Evolutionary conservation across 2,888 invertebrate genomes (phyloP).

Genomic region (Phyllotreta cruciferae): DNA sequence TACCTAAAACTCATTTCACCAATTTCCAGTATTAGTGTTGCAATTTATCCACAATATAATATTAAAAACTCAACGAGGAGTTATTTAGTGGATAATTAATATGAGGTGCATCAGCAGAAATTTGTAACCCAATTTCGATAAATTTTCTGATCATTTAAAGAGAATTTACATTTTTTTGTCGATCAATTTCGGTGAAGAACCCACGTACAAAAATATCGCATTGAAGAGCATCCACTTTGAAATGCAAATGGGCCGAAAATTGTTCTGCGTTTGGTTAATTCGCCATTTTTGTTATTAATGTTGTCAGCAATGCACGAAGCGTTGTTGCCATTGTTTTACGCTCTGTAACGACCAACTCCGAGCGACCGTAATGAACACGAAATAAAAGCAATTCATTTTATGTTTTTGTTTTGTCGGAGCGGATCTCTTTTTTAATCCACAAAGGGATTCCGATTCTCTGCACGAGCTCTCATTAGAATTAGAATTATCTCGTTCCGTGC

Average conservation of each 20-base stretch:
- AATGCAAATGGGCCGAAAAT: slow-evolving; percentile 35
- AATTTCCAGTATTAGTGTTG: too few relatives aligned
- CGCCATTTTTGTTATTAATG: slow-evolving; percentile 35
- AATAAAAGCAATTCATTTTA: slow-evolving; percentile 37
- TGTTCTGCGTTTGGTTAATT: slow-evolving; percentile 34
- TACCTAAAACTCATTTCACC: too few relatives aligned
- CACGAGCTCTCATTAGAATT: slow-evolving; percentile 31
- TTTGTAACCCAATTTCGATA: too few relatives aligned
- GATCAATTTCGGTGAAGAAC: slow-evolving; percentile 1
- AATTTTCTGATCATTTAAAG: background rate
- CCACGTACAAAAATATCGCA: slow-evolving; percentile 10
- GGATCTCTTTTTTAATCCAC: slow-evolving; percentile 25
- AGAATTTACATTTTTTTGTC: background rate
- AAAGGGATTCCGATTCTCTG: slow-evolving; percentile 22
- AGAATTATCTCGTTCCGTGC: slow-evolving; percentile 17
- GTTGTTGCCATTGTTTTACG: slow-evolving; percentile 31
- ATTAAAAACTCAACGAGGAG: too few relatives aligned
- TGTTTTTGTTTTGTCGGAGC: slow-evolving; percentile 34
- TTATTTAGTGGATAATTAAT: too few relatives aligned
- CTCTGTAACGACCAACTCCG: slow-evolving; percentile 34
- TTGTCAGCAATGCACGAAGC: slow-evolving; percentile 30
- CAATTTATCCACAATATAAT: too few relatives aligned
- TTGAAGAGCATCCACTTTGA: slow-evolving; percentile 28
- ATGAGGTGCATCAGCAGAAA: too few relatives aligned
- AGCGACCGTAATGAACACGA: slow-evolving; percentile 33